A percentile compares a stretch with the other conserved stretches of the same genome.
phyloP scores from a whole-genome alignment of 2,797 vertebrate species.

The Knipowitschia caucasica region DNA sequence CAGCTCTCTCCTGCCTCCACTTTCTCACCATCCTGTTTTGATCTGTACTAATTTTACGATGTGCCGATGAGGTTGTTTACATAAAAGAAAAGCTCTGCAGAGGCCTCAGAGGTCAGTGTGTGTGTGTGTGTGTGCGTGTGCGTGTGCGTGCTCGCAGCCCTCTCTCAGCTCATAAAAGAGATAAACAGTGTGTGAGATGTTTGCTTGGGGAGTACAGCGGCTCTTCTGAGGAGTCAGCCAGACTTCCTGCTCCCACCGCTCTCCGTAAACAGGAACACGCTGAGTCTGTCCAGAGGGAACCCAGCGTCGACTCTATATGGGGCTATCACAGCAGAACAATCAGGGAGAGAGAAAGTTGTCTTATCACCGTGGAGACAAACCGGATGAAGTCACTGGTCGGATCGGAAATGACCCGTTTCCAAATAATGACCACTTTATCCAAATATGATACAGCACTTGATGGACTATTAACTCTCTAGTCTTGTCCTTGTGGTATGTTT shows the following conservation, averaged over 20 bases:
- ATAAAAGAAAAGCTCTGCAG: background rate
- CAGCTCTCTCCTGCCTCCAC: background rate
- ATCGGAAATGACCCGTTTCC: too few species aligned
- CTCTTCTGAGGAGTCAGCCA: conserved; percentile 53
- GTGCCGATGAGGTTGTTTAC: background rate
- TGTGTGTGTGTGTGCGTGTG: conserved; percentile 17
- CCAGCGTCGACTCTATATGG: conserved; percentile 24
- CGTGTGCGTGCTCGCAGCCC: conserved; percentile 16
- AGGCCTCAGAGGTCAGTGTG: background rate
- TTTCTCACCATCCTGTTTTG: background rate
- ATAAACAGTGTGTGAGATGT: conserved; percentile 46
- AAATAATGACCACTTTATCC: too few species aligned
- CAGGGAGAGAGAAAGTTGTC: too few species aligned
- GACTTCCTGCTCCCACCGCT: conserved; percentile 59
- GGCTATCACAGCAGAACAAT: conserved; percentile 2
- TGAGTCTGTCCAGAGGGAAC: conserved; percentile 30
- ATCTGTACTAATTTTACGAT: too few species aligned
- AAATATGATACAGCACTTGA: too few species aligned
- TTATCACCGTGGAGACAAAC: too few species aligned
- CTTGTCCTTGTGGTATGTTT: too few species aligned
- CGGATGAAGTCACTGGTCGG: too few species aligned
- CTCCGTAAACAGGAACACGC: conserved; percentile 59
- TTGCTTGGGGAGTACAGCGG: conserved; percentile 46
- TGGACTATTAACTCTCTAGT: too few species aligned
- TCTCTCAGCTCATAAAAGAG: conserved; percentile 27